A percentile compares a stretch with the other conserved stretches of the same genome.
These are phyloP conservation scores for Nomia melanderi DNA, from an alignment of 1,140 invertebrate species.

Conservation along the genomic window DNA sequence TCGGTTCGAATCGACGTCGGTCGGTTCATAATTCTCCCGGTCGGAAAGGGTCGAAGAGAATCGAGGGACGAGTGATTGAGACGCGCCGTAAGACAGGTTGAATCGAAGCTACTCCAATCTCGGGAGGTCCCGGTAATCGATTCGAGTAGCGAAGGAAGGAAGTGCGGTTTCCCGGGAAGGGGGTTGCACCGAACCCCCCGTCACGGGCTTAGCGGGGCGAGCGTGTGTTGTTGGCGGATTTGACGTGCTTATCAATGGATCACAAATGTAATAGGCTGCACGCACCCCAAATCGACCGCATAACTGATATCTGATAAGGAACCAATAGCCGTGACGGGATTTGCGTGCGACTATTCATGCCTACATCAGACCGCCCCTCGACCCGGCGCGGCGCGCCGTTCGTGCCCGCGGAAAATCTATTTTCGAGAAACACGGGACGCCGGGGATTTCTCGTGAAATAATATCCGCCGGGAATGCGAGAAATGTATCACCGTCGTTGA, in stretches of 20 bases:
- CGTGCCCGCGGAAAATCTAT: constrained; percentile 26
- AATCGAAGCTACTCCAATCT: constrained; percentile 68
- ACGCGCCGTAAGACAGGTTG: constrained; percentile 57
- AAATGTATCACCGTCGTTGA: neutral
- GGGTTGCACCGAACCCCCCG: constrained; percentile 46
- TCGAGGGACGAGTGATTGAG: constrained; percentile 37
- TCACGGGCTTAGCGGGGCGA: neutral
- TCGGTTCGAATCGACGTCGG: neutral
- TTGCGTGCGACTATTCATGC: constrained; percentile 53
- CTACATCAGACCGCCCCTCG: too few species aligned
- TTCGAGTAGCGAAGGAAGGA: constrained; percentile 63
- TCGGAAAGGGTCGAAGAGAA: constrained; percentile 5
- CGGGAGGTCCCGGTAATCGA: constrained; percentile 72
- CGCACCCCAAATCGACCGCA: constrained; percentile 73
- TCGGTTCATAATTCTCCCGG: constrained; percentile 26
- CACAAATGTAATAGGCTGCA: constrained; percentile 73
- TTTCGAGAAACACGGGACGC: constrained; percentile 26
- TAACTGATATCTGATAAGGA: constrained; percentile 74
- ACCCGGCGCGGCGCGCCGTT: neutral
- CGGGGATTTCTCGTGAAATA: neutral
- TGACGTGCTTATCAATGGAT: constrained; percentile 79
- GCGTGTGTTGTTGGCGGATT: constrained; percentile 76
- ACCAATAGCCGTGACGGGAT: constrained; percentile 67
- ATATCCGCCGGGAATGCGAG: neutral
- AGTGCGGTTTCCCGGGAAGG: constrained; percentile 48